Percentiles rank a stretch among this genome's conserved stretches.
phyloP scores from a whole-genome alignment of 2,888 invertebrate species.

The Uloborus plumipes region DNA sequence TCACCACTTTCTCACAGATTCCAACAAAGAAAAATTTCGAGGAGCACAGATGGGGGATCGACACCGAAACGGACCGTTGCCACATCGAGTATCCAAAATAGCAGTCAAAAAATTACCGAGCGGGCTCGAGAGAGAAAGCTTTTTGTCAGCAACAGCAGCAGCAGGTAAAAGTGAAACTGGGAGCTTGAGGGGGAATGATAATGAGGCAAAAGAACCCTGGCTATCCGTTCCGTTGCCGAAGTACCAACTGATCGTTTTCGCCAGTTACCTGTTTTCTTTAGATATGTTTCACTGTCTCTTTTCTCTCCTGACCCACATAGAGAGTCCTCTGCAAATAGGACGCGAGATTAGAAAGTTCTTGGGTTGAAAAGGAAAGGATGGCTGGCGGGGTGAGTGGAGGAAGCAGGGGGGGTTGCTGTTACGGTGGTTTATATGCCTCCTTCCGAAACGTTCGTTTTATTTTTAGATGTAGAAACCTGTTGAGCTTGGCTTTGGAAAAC shows the following conservation, averaged over 20 bases:
- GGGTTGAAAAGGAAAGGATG: conserved; percentile 42
- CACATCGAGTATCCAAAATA: conserved; percentile 37
- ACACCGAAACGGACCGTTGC: conserved; percentile 10
- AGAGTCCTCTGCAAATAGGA: conserved; percentile 46
- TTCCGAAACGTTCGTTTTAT: conserved; percentile 40
- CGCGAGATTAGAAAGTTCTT: conserved; percentile 54
- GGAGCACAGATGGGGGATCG: too few species aligned
- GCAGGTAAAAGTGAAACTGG: conserved; percentile 30
- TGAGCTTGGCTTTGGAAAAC: background rate
- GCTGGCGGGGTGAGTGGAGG: background rate
- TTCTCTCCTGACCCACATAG: conserved; percentile 44
- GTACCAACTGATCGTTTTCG: conserved; percentile 37
- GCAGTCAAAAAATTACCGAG: conserved; percentile 14
- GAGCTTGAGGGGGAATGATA: conserved; percentile 9
- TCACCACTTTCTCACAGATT: too few species aligned
- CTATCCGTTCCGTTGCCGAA: conserved; percentile 25
- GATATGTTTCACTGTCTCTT: conserved; percentile 27
- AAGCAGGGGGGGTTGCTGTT: conserved; percentile 31
- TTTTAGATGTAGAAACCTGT: conserved; percentile 44
- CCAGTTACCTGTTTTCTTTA: conserved; percentile 33
- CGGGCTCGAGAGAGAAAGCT: conserved; percentile 20
- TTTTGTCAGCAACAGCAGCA: background rate
- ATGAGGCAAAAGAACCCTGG: conserved; percentile 4
- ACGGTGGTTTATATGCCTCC: conserved; percentile 14
- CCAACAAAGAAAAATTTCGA: too few species aligned